Base-by-base conservation (phyloP, 2,888 invertebrate species). In the Cetonia aurata region DNA sequence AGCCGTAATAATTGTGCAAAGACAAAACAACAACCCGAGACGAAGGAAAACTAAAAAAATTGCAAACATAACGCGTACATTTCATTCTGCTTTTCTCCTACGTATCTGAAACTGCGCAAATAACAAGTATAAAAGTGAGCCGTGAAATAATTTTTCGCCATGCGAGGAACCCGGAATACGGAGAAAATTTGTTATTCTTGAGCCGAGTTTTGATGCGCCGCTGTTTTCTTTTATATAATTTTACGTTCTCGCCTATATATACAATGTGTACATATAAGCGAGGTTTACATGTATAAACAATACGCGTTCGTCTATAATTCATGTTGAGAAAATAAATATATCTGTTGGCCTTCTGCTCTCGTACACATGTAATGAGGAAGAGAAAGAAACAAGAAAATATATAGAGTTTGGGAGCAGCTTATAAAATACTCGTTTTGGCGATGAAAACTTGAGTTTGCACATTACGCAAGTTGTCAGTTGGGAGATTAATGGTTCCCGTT, bases 181-280 rank as follows among this genome's bases (percentile, higher is more conserved):
- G 57, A 25, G 25, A 42, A 57, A n/a, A 44, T 57, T 57, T 57
- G 41, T 41, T 57, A 57, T 37, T 31, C 17, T 57, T 42, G 17
- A 52, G 17, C 13, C 41, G 17, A 17, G 12, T 25, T 25, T 25
- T 25, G 25, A 25, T 25, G 25, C 25, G 25, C 25, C 25, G 13
- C 41, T 42, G 41, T 37, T 42, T 57, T 42, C 37, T 37, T 41
- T 41, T 57, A 37, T 57, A 17, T 31, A 17, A 52, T 52, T 52
- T 52, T 52, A 52, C 19, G 52, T 52, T 52, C 52, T 15, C 17
- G 17, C 10, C 13, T 17, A 52, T 44, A 13, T 44, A 44, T 44
- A 44, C 44, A 44, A 10, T 44, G 13, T 13, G 13, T n/a, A 44
- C 13, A 44, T 44, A 13, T 44, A 44, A 44, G 25, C 25, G 25